Base-by-base conservation (phyloP, 2,888 invertebrate species). In the Auanema sp. region DNA sequence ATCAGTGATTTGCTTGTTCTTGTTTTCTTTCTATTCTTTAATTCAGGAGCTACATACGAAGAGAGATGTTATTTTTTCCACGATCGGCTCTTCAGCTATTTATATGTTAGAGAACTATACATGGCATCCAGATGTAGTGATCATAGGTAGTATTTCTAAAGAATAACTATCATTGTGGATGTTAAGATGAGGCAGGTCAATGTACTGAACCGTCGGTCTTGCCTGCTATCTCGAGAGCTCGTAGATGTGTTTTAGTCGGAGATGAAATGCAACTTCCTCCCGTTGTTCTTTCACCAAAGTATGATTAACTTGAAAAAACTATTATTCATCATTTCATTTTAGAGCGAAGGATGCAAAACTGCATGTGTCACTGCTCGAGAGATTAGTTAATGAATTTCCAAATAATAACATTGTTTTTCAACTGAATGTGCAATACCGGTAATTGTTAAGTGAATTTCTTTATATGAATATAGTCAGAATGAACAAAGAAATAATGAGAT, bases 211-310 rank as follows among this genome's bases (percentile, higher is more conserved):
- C 76, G 12, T 14, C 60, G 0, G 66, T 68, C 1, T 76, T 74
- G 76, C 65, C 67, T 10, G 64, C 74, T 1, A 68, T 71, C 1
- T 16, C 69, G 3, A 60, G 72, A 55, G 74, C 76, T 1, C 64
- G 60, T 8, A 43, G 72, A 25, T 77, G 73, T 41, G 61, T 81
- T 21, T 60, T 81, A 5, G 80, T 78, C 3, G 81, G 81, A n/a
- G 81, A 81, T 59, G 78, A 72, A 12, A 64, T 69, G 25, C 81
- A 81, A 51, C 64, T 81, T 0, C 74, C 78, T 5, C 63, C 77
- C 1, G 52, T 77, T 24, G 60, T 76, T 21, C 6, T 65, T 0
- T 68, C 69, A 2, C 21, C 40, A 12, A 62, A 65, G 54, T 52
- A 8, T 21, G 11, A 8, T 52, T 8, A 12, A 11, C 44, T 43